These are phyloP conservation scores for Darevskia mixta DNA, from an alignment of 2,797 vertebrate genomes.

Conservation along the genomic window DNA sequence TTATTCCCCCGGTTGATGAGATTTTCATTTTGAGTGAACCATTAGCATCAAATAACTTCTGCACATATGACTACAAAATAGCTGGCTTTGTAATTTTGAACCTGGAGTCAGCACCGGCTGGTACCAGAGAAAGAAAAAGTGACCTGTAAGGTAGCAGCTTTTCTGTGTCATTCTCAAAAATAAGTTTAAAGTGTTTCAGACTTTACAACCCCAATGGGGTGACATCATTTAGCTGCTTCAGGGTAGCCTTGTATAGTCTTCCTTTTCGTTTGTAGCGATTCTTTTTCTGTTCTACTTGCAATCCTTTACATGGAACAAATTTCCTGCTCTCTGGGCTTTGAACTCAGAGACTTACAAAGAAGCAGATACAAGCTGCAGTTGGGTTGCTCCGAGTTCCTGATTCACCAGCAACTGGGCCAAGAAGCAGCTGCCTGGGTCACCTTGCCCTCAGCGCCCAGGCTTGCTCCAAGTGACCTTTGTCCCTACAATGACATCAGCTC, in stretches of 20 bases:
- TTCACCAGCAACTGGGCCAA: background rate
- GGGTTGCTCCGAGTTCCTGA: too few relatives aligned
- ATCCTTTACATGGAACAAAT: background rate
- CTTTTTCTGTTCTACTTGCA: background rate
- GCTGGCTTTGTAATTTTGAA: too few relatives aligned
- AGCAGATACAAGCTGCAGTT: background rate
- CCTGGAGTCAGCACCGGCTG: too few relatives aligned
- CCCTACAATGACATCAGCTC: background rate
- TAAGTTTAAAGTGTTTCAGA: background rate
- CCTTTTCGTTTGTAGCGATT: background rate
- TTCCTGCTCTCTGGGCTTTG: background rate
- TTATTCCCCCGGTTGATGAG: too few relatives aligned
- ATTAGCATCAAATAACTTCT: too few relatives aligned
- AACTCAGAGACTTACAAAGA: background rate
- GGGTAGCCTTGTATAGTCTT: background rate
- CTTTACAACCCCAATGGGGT: background rate
- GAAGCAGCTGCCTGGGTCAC: background rate
- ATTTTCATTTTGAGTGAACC: too few relatives aligned
- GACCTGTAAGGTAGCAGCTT: background rate
- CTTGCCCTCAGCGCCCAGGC: background rate
- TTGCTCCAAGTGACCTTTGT: slow-evolving; percentile 4
- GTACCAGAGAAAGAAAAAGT: too few relatives aligned
- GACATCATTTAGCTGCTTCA: background rate
- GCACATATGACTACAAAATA: too few relatives aligned
- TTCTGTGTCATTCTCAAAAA: background rate